A percentile compares a stretch with the other conserved stretches of the same genome.
These are phyloP conservation scores for Chrysocyon brachyurus DNA, from an alignment of 2,797 vertebrate genomes.

Conservation along the genomic window DNA sequence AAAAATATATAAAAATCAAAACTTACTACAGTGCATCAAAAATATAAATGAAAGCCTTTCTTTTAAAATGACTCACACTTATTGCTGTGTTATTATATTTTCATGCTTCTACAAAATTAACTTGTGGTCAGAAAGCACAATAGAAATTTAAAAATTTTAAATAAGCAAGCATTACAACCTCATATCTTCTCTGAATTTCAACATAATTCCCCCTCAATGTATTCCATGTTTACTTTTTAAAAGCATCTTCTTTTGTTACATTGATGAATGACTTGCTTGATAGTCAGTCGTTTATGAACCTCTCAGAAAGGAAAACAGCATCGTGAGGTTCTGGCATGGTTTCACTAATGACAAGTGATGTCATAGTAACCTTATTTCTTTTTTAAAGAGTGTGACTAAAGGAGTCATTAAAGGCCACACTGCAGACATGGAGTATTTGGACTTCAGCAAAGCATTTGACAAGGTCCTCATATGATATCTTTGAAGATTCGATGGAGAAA, in stretches of 20 bases:
- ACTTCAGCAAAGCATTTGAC: not conserved
- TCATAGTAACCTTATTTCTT: not conserved
- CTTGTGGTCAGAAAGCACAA: not conserved
- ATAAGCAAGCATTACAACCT: not conserved
- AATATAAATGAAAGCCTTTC: conserved; percentile 1
- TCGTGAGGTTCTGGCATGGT: not conserved
- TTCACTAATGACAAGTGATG: conserved; percentile 40
- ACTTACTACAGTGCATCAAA: not conserved
- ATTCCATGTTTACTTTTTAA: not conserved
- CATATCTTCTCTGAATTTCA: not conserved
- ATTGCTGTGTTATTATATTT: not conserved
- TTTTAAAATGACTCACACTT: not conserved
- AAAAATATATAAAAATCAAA: conserved; percentile 28
- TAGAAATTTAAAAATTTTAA: not conserved
- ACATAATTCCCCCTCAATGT: not conserved
- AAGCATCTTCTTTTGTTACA: conserved; percentile 27
- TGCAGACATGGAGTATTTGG: not conserved
- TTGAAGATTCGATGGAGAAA: conserved; percentile 32
- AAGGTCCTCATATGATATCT: not conserved
- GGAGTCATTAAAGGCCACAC: not conserved
- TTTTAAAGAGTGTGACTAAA: conserved; percentile 45
- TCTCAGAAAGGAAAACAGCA: not conserved
- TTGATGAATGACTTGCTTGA: conserved; percentile 33
- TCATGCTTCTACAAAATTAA: not conserved
- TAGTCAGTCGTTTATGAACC: not conserved